phyloP scores from a whole-genome alignment of 2,888 invertebrate genomes.

The Napeogenes sylphis region DNA sequence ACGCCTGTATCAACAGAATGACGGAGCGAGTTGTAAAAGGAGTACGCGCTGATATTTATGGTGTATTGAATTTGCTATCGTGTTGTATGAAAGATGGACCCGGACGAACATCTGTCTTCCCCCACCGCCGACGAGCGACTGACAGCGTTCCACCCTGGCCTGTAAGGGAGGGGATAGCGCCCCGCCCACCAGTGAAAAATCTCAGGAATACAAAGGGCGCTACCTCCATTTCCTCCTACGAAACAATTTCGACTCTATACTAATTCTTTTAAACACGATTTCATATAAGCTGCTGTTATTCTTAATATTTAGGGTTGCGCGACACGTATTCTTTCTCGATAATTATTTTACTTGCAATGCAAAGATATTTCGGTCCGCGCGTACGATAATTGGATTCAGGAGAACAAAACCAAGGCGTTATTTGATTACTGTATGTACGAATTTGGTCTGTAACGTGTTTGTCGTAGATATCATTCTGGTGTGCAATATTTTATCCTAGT shows the following conservation, averaged over 20 bases:
- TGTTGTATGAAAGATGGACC: slow-evolving; percentile 66
- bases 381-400: slow-evolving; percentile 64
- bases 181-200: slow-evolving; percentile 40
- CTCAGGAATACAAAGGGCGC: slow-evolving; percentile 31
- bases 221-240: slow-evolving; percentile 20
- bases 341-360: slow-evolving; percentile 57
- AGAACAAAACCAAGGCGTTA: slow-evolving; percentile 24
- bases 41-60: slow-evolving; percentile 52
- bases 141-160: slow-evolving; percentile 55
- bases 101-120: slow-evolving; percentile 67
- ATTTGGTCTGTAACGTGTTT: slow-evolving; percentile 16
- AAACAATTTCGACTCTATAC: slow-evolving; percentile 38
- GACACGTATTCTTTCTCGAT: slow-evolving; percentile 48
- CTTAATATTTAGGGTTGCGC: slow-evolving; percentile 50
- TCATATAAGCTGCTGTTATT: slow-evolving; percentile 10
- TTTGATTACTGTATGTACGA: slow-evolving; percentile 7
- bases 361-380: slow-evolving; percentile 57
- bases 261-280: not conserved
- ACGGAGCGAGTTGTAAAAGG: slow-evolving; percentile 29
- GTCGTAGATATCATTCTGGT: slow-evolving; percentile 15
- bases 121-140: slow-evolving; percentile 61
- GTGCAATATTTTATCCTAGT: slow-evolving; percentile 11
- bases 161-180: slow-evolving; percentile 39
- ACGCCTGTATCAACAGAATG: slow-evolving; percentile 30
- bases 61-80: slow-evolving; percentile 64